Evolutionary conservation across 1,140 invertebrate genomes (phyloP), one percentile per base, ranked within the genome.

Genomic region (Parasteatoda tepidariorum): DNA sequence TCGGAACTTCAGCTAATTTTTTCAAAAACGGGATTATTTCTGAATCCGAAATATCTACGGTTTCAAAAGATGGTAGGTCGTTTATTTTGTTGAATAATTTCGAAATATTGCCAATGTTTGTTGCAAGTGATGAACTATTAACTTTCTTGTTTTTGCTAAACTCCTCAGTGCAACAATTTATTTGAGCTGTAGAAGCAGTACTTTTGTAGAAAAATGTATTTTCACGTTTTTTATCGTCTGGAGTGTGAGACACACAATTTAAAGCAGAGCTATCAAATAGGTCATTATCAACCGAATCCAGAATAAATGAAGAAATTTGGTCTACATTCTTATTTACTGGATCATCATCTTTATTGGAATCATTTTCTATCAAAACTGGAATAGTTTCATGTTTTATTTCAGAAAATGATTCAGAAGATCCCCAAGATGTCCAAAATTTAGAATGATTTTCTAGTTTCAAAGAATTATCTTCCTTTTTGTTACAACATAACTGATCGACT

Each of bases 231-330:
- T 2, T 15, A 13, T 75, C 7, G 5, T 6, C 38, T 55, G 79
- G 79, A 22, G 79, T 64, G 54, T 67, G 79, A 7, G 57, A 70
- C 4, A 83, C 28, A 18, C 57, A 30, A 73, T 83, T 68, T 28
- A 57, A 54, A 54, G 31, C 38, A n/a, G 59, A 62, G 28, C 55
- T 83, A 24, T 54, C 34, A 33, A 73, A 64, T 31, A 79, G 62
- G 28, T 48, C 67, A 15, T 83, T 73, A 62, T 71, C 79, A 33
- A 24, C 67, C 6, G 54, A 33, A 73, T 54, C 38, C 1, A 64
- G 18, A 18, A 57, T 57, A 24, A 64, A 5, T 41, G 38, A 13
- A 41, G 13, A 41, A 6, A 41, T 41, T 41, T 41, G 5, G 5
- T 5, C 38, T 13, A 41, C 38, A 6, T 41, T 41, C 38, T 6